Evolutionary conservation across 2,797 vertebrate species (phyloP), one percentile per base, ranked within the genome.

Genomic region (Cossypha caffra): DNA sequence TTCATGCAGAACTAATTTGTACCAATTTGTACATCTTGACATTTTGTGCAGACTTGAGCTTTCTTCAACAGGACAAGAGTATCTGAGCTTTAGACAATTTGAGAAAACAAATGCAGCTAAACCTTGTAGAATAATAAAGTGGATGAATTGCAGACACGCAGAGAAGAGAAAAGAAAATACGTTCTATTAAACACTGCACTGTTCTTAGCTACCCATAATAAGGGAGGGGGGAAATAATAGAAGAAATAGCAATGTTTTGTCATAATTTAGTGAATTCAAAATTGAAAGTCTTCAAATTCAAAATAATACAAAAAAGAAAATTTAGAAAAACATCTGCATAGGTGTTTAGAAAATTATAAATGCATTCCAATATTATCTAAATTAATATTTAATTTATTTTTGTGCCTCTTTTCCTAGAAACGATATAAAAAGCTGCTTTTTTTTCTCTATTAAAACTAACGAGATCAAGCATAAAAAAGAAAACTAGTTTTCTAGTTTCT

Each of bases 131-230:
- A 86, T 81, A 90, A 89, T n/a, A 18, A 79, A 90, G 42, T 33
- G 33, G 25, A 72, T 61, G 38, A 94, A 79, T 38, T 43, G 62
- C 20, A 90, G 51, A 42, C 40, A 86, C 28, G 43, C 15, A 11
- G 37, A 88, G 73, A 67, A 38, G 19, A 90, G 43, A 88, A 93
- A 87, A 40, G 86, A 90, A 93, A 74, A 52, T 33, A 57, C 3
- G 1, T 67, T 66, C 40, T 69, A 58, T 63, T 73, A 90, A 86
- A 54, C 35, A 63, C 20, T 66, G 21, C 52, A 48, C 10, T 29
- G 13, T 76, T 68, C 24, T 35, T 67, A 51, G 33, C 8, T 43
- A 55, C 9, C 4, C 21, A 15, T 33, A 61, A 61, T 26, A 75
- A 55, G 42, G 2, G 25, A 1, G 37, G 2, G 25, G 0, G 7